Evolutionary conservation across 2,888 invertebrate genomes (phyloP), one percentile per base, ranked within the genome.

Genomic region (Heliconius cydno): DNA sequence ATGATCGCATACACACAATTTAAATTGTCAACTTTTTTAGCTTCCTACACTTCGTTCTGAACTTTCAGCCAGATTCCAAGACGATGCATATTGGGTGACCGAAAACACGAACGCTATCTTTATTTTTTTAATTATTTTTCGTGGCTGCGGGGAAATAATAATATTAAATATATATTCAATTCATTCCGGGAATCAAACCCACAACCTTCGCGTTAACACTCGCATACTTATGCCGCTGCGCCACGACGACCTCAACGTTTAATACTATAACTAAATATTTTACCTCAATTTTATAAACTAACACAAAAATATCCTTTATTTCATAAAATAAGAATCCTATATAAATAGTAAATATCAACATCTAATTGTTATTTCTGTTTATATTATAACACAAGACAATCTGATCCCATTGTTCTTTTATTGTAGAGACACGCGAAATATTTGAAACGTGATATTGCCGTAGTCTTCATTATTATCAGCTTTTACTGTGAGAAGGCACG

Each of bases 381-480:
- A 34, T 34, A 34, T 60, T 74, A 68, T 19, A 78, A 28, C 72
- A 72, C 46, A 70, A 52, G 66, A 67, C n/a, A 73, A 73, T 73
- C 9, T 72, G 41, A 57, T 73, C 6, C 38, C 57, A 74, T 78
- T 78, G 78, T 75, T 73, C 73, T 52, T 73, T 73, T 73, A 46
- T 60, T 74, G 74, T 67, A 52, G n/a, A 52, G n/a, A 52, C 76
- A 66, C 34, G 67, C 74, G 68, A 68, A 74, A 74, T 74, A 60
- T 74, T 73, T 73, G 57, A 74, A 73, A 78, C 78, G 78, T 73
- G 73, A 74, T 68, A 15, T 46, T 74, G 12, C 38, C 38, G 9
- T 0, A n/a, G 66, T 73, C 46, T 66, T 52, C 28, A 30, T 41
- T 74, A 78, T 78, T 78, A 78, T 78, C 78, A 28, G 67, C 34